Conservation (phyloP, 1,140 invertebrate genomes). For the Adoxophyes honmai region DNA sequence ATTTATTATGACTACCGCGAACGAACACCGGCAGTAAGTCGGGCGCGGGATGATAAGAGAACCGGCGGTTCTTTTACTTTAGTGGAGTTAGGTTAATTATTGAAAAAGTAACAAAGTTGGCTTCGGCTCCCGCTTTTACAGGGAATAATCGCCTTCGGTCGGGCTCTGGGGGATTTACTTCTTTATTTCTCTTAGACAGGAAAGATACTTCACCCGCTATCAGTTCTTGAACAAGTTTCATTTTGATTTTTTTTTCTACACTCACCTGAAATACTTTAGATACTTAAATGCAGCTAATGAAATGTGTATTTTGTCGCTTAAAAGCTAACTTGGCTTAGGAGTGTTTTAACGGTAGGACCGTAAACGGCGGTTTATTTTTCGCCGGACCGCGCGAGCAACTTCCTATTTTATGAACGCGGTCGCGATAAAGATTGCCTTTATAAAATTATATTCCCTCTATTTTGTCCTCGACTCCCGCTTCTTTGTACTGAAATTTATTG, state of each 20-base stretch:
- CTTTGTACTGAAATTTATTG: slow-evolving; percentile 28
- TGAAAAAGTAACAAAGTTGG: slow-evolving; percentile 7
- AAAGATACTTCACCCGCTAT: slow-evolving; percentile 1
- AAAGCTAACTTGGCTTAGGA: no score
- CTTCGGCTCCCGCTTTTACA: slow-evolving; percentile 9
- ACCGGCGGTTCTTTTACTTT: not conserved
- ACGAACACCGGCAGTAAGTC: not conserved
- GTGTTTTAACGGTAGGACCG: no score
- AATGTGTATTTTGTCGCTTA: no score
- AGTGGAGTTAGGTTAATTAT: slow-evolving; percentile 1
- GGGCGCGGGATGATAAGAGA: not conserved
- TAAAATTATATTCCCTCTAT: slow-evolving; percentile 9
- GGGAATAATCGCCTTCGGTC: slow-evolving; percentile 1
- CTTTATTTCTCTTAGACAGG: slow-evolving; percentile 8
- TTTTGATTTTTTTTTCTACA: no score
- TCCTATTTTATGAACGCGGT: not conserved
- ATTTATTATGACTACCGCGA: slow-evolving; percentile 20
- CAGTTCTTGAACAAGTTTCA: not conserved
- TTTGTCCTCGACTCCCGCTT: not conserved
- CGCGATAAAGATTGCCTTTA: not conserved
- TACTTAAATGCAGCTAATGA: no score
- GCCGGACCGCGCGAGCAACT: not conserved
- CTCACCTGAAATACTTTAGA: no score
- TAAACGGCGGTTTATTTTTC: no score
- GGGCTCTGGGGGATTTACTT: slow-evolving; percentile 11